These are phyloP conservation scores for Arion vulgaris DNA, from an alignment of 1,140 invertebrate species.

Conservation along the genomic window DNA sequence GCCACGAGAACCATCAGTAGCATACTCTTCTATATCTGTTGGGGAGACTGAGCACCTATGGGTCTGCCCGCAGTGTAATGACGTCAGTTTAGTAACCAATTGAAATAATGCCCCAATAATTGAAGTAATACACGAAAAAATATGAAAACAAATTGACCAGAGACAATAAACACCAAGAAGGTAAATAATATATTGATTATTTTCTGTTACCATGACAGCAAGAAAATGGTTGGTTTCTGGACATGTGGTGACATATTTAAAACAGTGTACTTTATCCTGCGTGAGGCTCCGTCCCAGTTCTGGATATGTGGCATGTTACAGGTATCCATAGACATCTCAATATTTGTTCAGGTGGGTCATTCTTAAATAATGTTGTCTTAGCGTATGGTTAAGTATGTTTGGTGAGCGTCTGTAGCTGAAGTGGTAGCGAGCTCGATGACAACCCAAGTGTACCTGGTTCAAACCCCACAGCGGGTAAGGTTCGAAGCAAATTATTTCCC, in stretches of 20 bases:
- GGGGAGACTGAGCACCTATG: too few species aligned
- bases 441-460: background rate
- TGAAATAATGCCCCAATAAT: too few species aligned
- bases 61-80: too few species aligned
- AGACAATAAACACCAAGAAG: too few species aligned
- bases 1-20: too few species aligned
- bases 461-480: background rate
- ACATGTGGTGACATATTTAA: slow-evolving; percentile 94
- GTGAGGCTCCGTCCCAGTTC: slow-evolving; percentile 93
- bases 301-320: slow-evolving; percentile 95
- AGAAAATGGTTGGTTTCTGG: slow-evolving; percentile 97
- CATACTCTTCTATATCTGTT: too few species aligned
- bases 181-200: too few species aligned
- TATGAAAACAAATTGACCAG: too few species aligned
- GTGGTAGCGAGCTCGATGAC: background rate
- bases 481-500: too few species aligned
- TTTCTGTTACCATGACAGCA: slow-evolving; percentile 63
- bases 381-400: background rate
- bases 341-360: slow-evolving; percentile 82
- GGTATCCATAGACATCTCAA: slow-evolving; percentile 85
- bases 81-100: too few species aligned
- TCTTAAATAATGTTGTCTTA: background rate
- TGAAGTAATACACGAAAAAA: too few species aligned
- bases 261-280: slow-evolving; percentile 93
- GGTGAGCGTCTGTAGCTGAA: background rate